These are phyloP conservation scores for Dromas ardeola DNA, from an alignment of 2,113 vertebrate species.

Conservation along the genomic window DNA sequence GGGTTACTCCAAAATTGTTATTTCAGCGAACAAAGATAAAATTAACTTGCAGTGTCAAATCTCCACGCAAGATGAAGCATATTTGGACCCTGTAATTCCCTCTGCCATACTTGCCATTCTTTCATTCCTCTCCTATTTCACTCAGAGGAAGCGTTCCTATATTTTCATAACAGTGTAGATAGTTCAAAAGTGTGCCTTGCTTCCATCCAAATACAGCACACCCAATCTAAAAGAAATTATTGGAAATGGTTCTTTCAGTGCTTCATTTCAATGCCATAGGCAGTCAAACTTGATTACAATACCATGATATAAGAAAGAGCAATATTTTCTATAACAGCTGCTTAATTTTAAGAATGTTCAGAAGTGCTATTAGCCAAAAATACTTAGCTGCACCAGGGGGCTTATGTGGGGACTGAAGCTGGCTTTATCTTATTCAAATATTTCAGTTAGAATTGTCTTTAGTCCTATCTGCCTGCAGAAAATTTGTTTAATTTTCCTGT, in stretches of 20 bases:
- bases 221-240: background rate
- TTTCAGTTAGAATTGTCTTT: background rate
- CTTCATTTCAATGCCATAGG: background rate
- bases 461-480: background rate
- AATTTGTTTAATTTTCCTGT: background rate
- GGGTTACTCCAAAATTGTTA: background rate
- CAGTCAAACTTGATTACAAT: background rate
- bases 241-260: background rate
- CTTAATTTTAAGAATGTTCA: background rate
- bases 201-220: background rate
- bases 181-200: background rate
- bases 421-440: background rate
- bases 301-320: background rate
- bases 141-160: conserved; percentile 11
- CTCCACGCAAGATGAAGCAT: background rate
- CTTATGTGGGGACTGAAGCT: background rate
- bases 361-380: background rate
- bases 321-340: background rate
- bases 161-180: background rate
- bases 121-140: background rate
- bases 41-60: background rate
- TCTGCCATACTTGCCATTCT: conserved; percentile 4
- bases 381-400: background rate
- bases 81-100: background rate
- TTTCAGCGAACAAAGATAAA: background rate